phyloP scores from a whole-genome alignment of 2,888 invertebrate genomes.

The Caprella mutica region DNA sequence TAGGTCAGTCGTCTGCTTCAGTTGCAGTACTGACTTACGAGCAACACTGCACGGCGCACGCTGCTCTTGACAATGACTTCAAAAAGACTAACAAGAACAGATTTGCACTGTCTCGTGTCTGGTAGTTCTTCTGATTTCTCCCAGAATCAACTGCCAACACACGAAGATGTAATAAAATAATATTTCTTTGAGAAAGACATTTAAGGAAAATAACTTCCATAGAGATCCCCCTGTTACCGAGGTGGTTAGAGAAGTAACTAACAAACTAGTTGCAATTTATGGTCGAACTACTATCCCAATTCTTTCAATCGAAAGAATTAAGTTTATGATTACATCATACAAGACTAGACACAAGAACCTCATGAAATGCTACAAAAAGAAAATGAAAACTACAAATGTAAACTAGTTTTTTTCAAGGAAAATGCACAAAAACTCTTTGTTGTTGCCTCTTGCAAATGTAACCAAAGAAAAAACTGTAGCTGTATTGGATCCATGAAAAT shows the following conservation, averaged over 20 bases:
- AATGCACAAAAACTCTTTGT: too few species aligned
- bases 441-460: neutral
- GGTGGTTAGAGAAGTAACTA: neutral
- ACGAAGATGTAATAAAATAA: neutral
- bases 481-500: neutral
- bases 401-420: too few species aligned
- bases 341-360: neutral
- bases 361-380: neutral
- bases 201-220: neutral
- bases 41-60: too few species aligned
- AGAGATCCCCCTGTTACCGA: neutral
- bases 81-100: too few species aligned
- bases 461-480: neutral
- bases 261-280: neutral
- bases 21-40: too few species aligned
- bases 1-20: too few species aligned
- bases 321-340: neutral
- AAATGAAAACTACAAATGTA: neutral
- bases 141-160: neutral
- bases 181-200: neutral
- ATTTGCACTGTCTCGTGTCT: too few species aligned
- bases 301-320: neutral
- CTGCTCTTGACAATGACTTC: too few species aligned
- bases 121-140: neutral
- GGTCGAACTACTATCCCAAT: neutral